Evolutionary conservation across 2,888 invertebrate species (phyloP).

Genomic region (Epinotia bilunana): DNA sequence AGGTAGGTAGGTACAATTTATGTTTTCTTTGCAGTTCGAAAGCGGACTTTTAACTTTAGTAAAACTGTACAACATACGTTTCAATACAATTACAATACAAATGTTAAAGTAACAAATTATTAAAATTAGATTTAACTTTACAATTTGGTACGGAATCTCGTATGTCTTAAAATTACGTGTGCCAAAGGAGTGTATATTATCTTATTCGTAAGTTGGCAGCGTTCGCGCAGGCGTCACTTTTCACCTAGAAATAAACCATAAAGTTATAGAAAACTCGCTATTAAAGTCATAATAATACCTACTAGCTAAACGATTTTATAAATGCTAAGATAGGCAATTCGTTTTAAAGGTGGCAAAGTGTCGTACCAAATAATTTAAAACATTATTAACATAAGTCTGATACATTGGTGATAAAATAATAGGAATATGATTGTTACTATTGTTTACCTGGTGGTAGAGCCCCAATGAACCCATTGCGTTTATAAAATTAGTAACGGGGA

Average conservation of each 20-base stretch:
- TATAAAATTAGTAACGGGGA: too few relatives aligned
- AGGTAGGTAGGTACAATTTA: background rate
- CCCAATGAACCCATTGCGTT: too few relatives aligned
- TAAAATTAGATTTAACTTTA: conserved; percentile 21
- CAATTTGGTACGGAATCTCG: conserved; percentile 41
- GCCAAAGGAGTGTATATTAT: conserved; percentile 33
- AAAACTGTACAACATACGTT: conserved; percentile 5
- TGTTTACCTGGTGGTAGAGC: too few relatives aligned
- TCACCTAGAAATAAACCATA: conserved; percentile 76
- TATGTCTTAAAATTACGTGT: conserved; percentile 37
- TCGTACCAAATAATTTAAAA: too few relatives aligned
- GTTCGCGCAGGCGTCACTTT: conserved; percentile 70
- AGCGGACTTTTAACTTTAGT: background rate
- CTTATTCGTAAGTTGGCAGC: conserved; percentile 57
- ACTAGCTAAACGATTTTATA: background rate
- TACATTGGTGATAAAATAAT: too few relatives aligned
- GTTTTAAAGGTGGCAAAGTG: too few relatives aligned
- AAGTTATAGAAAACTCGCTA: conserved; percentile 24
- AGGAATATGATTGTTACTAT: too few relatives aligned
- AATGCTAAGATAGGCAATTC: too few relatives aligned
- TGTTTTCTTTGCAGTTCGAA: background rate
- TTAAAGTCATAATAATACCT: background rate
- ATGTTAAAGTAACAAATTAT: conserved; percentile 27
- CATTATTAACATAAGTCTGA: too few relatives aligned
- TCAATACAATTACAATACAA: conserved; percentile 18